Evolutionary conservation across 2,888 invertebrate genomes (phyloP), one percentile per base, ranked within the genome.

Genomic region (Parapristionchus giblindavisi): DNA sequence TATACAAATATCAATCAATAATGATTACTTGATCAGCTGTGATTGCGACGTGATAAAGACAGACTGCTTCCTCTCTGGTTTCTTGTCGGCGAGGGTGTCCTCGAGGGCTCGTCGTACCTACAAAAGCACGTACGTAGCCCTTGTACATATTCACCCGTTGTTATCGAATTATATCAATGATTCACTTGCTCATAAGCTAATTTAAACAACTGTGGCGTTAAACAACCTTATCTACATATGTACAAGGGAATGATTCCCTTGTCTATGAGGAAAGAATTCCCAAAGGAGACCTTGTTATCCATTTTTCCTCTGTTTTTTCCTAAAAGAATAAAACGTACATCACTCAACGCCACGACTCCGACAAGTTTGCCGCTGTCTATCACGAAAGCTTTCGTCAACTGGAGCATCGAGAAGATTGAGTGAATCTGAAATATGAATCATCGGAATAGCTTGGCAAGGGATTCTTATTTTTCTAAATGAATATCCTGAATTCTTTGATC

Each of bases 371-470:
- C 87, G 66, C 86, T 80, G 71, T 87, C 86, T 8, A 86, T 87
- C 43, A 87, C 87, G 74, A 86, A 87, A 8, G 87, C 86, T 66
- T 84, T 80, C 66, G 81, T 83, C 43, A 87, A 74, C 76, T 84
- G 85, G 5, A 87, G 78, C 81, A 87, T 84, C 8, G 86, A 87
- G 78, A 87, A 87, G 48, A 87, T 83, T 3, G 85, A 85, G 75
- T 87, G 87, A 21, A 83, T 83, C 80, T 79, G 60, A 54, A 76
- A 34, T n/a, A 36, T 3, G 38, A 40, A 43, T 70, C 27, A 72
- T 14, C 11, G 38, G 38, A 27, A 60, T 11, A 14, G 48, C 48
- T 43, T 43, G 11, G 8, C 48, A 14, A 17, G 11, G n/a, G 60
- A 17, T 48, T 4, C 3, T 58, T 54, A 21, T 43, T 66, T 17